Conservation (phyloP, 2,888 invertebrate genomes). For the Sinelater perroti region DNA sequence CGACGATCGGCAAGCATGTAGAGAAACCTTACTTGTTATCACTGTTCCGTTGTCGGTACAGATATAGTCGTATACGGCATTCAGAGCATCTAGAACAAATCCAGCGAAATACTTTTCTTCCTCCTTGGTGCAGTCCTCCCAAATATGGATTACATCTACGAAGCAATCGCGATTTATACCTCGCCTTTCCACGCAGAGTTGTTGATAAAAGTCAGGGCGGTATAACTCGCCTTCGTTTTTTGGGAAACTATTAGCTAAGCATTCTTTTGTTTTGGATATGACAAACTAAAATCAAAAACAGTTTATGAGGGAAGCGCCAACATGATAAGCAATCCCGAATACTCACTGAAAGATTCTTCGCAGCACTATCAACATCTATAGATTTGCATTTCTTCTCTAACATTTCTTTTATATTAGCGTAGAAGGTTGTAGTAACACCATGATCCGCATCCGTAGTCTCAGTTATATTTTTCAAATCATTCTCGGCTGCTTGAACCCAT, state of each 20-base stretch:
- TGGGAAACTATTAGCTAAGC: conserved; percentile 10
- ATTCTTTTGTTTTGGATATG: not conserved
- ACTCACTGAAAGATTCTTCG: not conserved
- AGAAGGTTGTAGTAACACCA: not conserved
- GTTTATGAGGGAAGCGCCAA: too few species aligned
- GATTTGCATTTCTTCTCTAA: not conserved
- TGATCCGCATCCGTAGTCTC: not conserved
- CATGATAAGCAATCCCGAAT: too few species aligned
- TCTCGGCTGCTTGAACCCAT: not conserved
- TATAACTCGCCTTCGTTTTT: not conserved
- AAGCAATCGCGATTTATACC: conserved; percentile 11
- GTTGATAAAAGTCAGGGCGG: not conserved
- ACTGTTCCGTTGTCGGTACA: conserved; percentile 11
- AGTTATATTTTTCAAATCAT: not conserved
- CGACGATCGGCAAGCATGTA: too few species aligned
- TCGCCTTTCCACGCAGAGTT: conserved; percentile 8
- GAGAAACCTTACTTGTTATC: conserved; percentile 12
- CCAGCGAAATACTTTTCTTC: conserved; percentile 24
- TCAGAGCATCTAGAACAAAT: conserved; percentile 17
- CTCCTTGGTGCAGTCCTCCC: conserved; percentile 13
- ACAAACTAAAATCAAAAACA: too few species aligned
- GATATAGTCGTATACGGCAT: conserved; percentile 4
- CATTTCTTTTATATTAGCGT: not conserved
- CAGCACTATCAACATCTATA: not conserved
- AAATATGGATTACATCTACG: not conserved